Evolutionary conservation across 2,888 invertebrate genomes (phyloP).

Genomic region (Orthonychiurus folsomi): DNA sequence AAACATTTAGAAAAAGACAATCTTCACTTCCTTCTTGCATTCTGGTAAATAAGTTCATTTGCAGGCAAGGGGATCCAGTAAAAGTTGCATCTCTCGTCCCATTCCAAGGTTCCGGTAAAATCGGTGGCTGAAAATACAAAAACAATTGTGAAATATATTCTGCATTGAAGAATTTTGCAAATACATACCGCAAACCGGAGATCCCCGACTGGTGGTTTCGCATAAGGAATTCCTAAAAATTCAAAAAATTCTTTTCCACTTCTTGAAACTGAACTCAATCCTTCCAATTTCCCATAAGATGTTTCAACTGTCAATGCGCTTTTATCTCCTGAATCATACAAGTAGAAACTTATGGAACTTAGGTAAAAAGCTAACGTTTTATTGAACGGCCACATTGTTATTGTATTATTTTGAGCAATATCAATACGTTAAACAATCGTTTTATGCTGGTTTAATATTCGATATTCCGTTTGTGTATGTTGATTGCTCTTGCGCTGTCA

Average conservation of each 20-base stretch:
- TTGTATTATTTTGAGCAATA: too few species aligned
- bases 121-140: background rate
- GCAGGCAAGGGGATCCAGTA: background rate
- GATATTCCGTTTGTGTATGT: too few species aligned
- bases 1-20: conserved; percentile 2
- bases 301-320: background rate
- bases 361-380: background rate
- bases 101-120: conserved; percentile 3
- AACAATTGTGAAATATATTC: too few species aligned
- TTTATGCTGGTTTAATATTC: too few species aligned
- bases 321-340: background rate
- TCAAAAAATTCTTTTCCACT: background rate
- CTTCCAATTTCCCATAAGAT: conserved; percentile 3
- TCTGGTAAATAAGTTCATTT: background rate
- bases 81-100: conserved; percentile 7
- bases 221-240: conserved; percentile 4
- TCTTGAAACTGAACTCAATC: background rate
- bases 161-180: too few species aligned
- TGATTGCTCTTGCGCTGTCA: too few species aligned
- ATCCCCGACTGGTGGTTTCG: background rate
- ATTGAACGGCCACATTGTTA: background rate
- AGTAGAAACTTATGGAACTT: background rate
- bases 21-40: background rate
- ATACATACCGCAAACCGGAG: conserved; percentile 4
- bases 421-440: too few species aligned